Percentiles rank a stretch among this genome's conserved stretches.
phyloP scores from a whole-genome alignment of 2,113 vertebrate genomes.

The Sakesphorus luctuosus region DNA sequence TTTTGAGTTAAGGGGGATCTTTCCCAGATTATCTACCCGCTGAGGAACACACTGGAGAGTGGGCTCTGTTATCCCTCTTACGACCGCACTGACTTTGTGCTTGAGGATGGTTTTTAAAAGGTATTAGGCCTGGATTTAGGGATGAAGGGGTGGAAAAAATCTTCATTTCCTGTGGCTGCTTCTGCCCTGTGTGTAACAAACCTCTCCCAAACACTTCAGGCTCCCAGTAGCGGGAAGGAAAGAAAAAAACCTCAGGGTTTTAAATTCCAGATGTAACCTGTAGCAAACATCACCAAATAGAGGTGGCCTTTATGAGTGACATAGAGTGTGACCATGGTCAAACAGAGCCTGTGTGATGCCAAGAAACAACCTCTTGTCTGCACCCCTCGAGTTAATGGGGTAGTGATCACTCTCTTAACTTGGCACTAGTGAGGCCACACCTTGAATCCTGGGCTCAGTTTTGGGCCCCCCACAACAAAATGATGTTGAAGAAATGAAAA shows the following conservation, averaged over 20 bases:
- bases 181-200: background rate
- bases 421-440: background rate
- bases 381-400: background rate
- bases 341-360: background rate
- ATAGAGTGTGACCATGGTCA: background rate
- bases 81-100: rapidly evolving
- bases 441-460: background rate
- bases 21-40: too few relatives aligned
- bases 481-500: background rate
- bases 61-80: rapidly evolving
- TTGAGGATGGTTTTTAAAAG: background rate
- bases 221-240: rapidly evolving
- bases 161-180: rapidly evolving
- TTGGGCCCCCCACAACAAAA: background rate
- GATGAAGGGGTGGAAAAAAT: background rate
- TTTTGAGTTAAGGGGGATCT: background rate
- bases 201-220: background rate
- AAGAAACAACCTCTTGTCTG: background rate
- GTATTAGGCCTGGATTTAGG: background rate
- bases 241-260: background rate
- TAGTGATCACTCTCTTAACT: rapidly evolving
- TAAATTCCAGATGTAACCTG: background rate
- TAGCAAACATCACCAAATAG: background rate
- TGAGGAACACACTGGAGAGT: rapidly evolving
- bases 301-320: background rate